Evolutionary conservation across 2,113 vertebrate genomes (phyloP).

Genomic region (Thunnus maccoyii): DNA sequence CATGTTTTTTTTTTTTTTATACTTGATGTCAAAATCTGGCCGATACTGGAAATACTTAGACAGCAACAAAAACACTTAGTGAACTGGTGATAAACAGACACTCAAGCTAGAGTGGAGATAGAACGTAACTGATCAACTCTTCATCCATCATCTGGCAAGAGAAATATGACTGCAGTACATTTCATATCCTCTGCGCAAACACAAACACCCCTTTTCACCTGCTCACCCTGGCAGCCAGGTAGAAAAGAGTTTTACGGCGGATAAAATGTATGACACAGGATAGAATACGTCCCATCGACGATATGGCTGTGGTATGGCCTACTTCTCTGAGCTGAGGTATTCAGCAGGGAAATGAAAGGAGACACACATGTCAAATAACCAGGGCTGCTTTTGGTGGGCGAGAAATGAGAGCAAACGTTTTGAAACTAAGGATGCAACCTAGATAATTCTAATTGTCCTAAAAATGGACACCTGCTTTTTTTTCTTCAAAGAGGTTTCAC

Average conservation of each 20-base stretch:
- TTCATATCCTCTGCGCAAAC: neutral
- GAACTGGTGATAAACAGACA: no score
- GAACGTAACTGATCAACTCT: neutral
- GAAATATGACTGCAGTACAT: neutral
- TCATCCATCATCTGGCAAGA: slow-evolving; percentile 1
- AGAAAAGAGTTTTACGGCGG: neutral
- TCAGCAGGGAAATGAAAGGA: slow-evolving; percentile 82
- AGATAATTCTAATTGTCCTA: slow-evolving; percentile 76
- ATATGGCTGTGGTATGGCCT: slow-evolving; percentile 69
- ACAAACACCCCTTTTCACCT: slow-evolving; percentile 16
- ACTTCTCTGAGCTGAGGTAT: slow-evolving; percentile 78
- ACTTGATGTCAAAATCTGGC: slow-evolving; percentile 2
- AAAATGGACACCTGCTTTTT: slow-evolving; percentile 60
- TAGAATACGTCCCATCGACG: slow-evolving; percentile 54
- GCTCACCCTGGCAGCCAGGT: slow-evolving; percentile 50
- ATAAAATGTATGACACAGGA: slow-evolving; percentile 28
- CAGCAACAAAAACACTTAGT: neutral
- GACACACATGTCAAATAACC: slow-evolving; percentile 83
- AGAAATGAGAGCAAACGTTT: slow-evolving; percentile 79
- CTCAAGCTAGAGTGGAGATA: neutral
- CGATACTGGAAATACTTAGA: neutral
- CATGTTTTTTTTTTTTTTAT: neutral
- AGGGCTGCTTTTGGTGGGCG: slow-evolving; percentile 65
- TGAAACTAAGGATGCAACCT: slow-evolving; percentile 76
- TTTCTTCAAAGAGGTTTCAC: slow-evolving; percentile 7